A percentile compares a stretch with the other conserved stretches of the same genome.
phyloP scores from a whole-genome alignment of 2,797 vertebrate species.

The Darevskia nairensis region DNA sequence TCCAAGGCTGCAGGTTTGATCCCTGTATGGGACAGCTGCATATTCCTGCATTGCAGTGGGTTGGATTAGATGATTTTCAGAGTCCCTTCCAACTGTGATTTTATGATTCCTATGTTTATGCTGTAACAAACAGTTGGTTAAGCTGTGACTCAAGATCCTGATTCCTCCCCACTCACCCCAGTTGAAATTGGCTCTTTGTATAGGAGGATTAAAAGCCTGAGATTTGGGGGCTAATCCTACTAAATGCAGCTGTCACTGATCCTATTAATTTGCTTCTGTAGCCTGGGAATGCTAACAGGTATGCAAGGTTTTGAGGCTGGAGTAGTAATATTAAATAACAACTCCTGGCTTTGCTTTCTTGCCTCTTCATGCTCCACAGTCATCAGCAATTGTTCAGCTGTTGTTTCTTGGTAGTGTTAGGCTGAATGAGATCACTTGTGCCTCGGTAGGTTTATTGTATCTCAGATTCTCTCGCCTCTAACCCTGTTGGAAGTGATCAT shows the following conservation, averaged over 20 bases:
- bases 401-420: neutral
- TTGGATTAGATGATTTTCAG: too few relatives aligned
- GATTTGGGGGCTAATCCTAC: constrained; percentile 64
- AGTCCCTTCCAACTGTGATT: too few relatives aligned
- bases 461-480: neutral
- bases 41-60: too few relatives aligned
- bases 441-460: neutral
- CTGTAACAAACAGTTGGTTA: constrained; percentile 27
- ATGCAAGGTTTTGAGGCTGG: constrained; percentile 9
- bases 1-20: too few relatives aligned
- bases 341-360: neutral
- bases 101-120: too few relatives aligned
- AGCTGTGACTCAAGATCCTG: neutral
- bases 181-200: fast-evolving
- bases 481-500: neutral
- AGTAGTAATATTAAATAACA: neutral
- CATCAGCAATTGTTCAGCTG: too few relatives aligned
- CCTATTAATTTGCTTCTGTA: constrained; percentile 64
- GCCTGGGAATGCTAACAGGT: constrained; percentile 45
- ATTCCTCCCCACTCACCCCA: neutral
- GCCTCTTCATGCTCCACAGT: neutral
- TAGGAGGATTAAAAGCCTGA: constrained; percentile 58
- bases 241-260: constrained; percentile 60
- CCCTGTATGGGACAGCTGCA: too few relatives aligned
- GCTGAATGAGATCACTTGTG: neutral